Conservation (phyloP, 2,797 vertebrate species). For the Taenioides sp. region DNA sequence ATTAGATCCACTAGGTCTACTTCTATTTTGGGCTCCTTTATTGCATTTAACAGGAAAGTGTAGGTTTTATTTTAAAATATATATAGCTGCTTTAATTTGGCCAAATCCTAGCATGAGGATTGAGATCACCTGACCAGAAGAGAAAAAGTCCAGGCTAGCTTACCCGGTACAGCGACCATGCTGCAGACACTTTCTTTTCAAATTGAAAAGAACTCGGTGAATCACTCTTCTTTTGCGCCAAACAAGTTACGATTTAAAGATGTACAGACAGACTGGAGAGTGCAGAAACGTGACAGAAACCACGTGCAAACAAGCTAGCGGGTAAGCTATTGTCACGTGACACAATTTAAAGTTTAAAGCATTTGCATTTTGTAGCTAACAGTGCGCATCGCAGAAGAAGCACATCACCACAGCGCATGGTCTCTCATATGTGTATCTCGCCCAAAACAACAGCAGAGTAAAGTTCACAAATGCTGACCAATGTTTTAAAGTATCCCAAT, state of each 20-base stretch:
- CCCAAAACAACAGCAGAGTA: not conserved
- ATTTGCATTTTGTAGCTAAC: no score
- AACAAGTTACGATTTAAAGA: not conserved
- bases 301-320: no score
- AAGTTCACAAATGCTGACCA: not conserved
- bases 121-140: not conserved
- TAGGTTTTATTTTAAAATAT: not conserved
- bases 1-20: no score
- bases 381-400: no score
- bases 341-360: not conserved
- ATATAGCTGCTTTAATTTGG: not conserved
- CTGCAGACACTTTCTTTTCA: not conserved
- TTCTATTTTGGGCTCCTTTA: not conserved
- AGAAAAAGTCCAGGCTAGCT: not conserved
- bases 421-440: not conserved
- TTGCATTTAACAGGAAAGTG: not conserved
- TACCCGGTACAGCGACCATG: not conserved
- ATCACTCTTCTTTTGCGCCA: not conserved
- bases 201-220: not conserved
- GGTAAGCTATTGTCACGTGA: not conserved
- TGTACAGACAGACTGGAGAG: not conserved
- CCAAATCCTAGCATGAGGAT: not conserved
- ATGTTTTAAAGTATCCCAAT: not conserved
- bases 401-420: no score
- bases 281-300: not conserved